A percentile compares a stretch with the other conserved stretches of the same genome.
These are phyloP conservation scores for Cyanistes caeruleus DNA, from an alignment of 2,113 vertebrate genomes.

Conservation along the genomic window DNA sequence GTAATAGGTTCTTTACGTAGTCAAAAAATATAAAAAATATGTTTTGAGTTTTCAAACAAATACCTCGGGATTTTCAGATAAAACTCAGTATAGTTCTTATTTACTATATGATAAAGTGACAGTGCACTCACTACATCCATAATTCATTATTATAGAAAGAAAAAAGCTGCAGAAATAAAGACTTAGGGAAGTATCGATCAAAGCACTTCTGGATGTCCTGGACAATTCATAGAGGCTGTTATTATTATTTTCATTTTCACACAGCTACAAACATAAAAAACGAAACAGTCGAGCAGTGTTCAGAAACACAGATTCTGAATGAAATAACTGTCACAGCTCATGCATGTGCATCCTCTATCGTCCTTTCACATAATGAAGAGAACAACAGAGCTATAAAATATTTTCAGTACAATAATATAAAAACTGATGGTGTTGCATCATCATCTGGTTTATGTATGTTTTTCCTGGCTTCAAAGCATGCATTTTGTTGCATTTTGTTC, in stretches of 20 bases:
- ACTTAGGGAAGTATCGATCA: not conserved
- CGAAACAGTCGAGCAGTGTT: not conserved
- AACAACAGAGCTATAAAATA: not conserved
- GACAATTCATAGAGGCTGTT: not conserved
- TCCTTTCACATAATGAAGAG: not conserved
- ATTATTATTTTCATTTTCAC: not conserved
- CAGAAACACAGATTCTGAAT: not conserved
- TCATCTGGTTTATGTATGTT: not conserved
- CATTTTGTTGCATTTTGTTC: not conserved
- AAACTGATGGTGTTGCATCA: accelerated
- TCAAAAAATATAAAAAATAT: not conserved
- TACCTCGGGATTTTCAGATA: not conserved
- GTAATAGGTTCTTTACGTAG: not conserved
- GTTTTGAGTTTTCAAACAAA: not conserved
- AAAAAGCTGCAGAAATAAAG: not conserved
- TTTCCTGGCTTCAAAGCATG: not conserved
- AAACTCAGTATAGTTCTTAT: not conserved
- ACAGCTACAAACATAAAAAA: not conserved
- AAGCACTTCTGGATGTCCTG: not conserved
- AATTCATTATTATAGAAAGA: not conserved
- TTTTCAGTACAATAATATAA: not conserved
- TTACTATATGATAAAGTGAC: not conserved
- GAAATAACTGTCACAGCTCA: not conserved
- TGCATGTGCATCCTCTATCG: not conserved
- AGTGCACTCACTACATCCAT: not conserved